A percentile compares a stretch with the other conserved stretches of the same genome.
These are phyloP conservation scores for Carduelis carduelis DNA, from an alignment of 2,797 vertebrate genomes.

Conservation along the genomic window DNA sequence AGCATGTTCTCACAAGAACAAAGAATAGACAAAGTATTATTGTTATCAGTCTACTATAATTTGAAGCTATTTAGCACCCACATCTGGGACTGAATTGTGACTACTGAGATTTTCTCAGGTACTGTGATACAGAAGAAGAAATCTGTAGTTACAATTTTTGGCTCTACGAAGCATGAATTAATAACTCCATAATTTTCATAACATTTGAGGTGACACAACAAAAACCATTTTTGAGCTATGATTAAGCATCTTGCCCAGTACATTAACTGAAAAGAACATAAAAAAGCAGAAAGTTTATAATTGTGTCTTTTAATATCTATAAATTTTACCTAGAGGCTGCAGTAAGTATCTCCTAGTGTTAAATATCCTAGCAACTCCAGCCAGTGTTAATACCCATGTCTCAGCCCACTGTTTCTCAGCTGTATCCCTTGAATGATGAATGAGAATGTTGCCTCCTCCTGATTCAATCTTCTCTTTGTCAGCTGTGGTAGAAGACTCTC, in stretches of 20 bases:
- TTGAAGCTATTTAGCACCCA: background rate
- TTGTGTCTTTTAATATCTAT: background rate
- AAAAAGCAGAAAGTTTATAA: background rate
- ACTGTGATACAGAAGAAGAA: background rate
- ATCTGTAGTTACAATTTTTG: background rate
- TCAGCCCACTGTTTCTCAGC: constrained; percentile 99
- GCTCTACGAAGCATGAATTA: background rate
- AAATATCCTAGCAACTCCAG: constrained; percentile 96
- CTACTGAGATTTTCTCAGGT: background rate
- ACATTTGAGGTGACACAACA: background rate
- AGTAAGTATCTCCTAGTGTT: constrained; percentile 94
- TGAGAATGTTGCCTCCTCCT: constrained; percentile 97
- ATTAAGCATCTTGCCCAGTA: background rate
- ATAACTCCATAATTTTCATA: background rate
- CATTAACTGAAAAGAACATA: background rate
- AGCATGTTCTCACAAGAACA: background rate
- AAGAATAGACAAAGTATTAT: background rate
- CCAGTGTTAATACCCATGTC: constrained; percentile 96
- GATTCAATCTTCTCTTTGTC: constrained; percentile 99
- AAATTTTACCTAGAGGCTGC: constrained; percentile 87
- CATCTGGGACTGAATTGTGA: background rate
- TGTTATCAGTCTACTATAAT: background rate
- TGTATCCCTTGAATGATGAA: constrained; percentile 97
- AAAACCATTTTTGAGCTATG: background rate
- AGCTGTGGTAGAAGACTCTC: constrained; percentile 93